These are phyloP conservation scores for Drosophila repleta DNA, from an alignment of 1,140 invertebrate species.

Conservation along the genomic window DNA sequence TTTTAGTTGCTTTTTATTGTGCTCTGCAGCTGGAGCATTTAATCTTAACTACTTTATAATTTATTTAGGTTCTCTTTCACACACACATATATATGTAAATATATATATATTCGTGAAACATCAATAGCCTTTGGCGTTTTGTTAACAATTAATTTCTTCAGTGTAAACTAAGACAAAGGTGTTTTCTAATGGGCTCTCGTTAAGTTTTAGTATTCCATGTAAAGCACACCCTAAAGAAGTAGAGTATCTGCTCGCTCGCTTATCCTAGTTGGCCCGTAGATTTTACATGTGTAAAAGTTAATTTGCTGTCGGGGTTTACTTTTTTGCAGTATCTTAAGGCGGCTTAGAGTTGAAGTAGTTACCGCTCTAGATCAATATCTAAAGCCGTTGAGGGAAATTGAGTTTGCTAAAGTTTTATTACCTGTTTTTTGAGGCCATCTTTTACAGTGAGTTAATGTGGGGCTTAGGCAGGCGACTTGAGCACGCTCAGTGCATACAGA, in stretches of 20 bases:
- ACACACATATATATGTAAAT: conserved; percentile 2
- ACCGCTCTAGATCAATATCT: conserved; percentile 48
- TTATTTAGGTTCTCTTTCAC: conserved; percentile 38
- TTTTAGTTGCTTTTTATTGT: conserved; percentile 9
- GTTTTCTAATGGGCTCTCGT: no score
- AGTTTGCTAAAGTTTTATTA: conserved; percentile 55
- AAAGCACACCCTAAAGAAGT: no score
- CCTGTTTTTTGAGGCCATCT: conserved; percentile 23
- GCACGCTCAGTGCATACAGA: background rate
- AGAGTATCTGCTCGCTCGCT: background rate
- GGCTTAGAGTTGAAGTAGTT: conserved; percentile 42
- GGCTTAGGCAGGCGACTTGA: conserved; percentile 24
- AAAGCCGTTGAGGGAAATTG: conserved; percentile 53
- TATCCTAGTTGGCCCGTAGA: background rate
- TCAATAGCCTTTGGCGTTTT: conserved; percentile 16
- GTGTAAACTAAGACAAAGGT: background rate
- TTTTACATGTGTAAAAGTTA: conserved; percentile 18
- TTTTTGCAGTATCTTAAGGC: conserved; percentile 31
- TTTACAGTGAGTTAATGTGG: conserved; percentile 25
- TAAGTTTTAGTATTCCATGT: no score
- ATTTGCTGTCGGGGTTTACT: conserved; percentile 9
- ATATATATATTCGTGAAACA: background rate
- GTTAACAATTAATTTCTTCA: conserved; percentile 30
- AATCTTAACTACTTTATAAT: conserved; percentile 49
- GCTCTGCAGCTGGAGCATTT: conserved; percentile 16